Evolutionary conservation across 2,888 invertebrate species (phyloP).

Genomic region (Eilema depressum): DNA sequence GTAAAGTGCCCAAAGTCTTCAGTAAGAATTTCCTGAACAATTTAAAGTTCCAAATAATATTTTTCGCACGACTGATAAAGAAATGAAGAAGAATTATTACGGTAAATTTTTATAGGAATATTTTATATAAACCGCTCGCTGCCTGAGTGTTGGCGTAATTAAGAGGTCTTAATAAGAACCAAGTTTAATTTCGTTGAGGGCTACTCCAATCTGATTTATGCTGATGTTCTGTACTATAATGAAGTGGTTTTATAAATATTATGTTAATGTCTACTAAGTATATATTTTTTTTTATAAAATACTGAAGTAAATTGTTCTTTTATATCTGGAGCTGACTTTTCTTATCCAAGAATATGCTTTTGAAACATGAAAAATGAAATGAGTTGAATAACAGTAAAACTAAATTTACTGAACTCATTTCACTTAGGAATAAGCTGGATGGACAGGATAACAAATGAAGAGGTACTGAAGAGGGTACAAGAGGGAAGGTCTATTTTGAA

Average conservation of each 20-base stretch:
- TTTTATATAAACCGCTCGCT: conserved; percentile 8
- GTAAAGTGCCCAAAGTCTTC: conserved; percentile 29
- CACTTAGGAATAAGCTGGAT: too few species aligned
- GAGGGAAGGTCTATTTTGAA: too few species aligned
- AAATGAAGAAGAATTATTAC: conserved; percentile 5
- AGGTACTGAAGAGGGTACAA: too few species aligned
- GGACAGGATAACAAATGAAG: too few species aligned
- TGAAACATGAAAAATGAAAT: too few species aligned
- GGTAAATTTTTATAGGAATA: conserved; percentile 17
- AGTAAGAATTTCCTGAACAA: conserved; percentile 25
- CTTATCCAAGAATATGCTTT: not conserved
- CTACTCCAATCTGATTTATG: conserved; percentile 17
- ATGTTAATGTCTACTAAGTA: not conserved
- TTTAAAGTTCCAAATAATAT: conserved; percentile 2
- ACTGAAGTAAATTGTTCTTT: not conserved
- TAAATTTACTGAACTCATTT: too few species aligned
- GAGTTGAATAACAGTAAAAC: too few species aligned
- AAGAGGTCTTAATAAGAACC: conserved; percentile 18
- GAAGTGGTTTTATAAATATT: conserved; percentile 12
- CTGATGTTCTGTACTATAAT: conserved; percentile 10
- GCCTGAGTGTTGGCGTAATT: conserved; percentile 16
- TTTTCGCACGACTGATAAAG: conserved; percentile 12
- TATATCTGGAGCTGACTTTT: not conserved
- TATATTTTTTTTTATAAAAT: not conserved
- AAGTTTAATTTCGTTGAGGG: conserved; percentile 16